These are phyloP conservation scores for Parasteatoda tepidariorum DNA, from an alignment of 1,140 invertebrate genomes.

Conservation along the genomic window DNA sequence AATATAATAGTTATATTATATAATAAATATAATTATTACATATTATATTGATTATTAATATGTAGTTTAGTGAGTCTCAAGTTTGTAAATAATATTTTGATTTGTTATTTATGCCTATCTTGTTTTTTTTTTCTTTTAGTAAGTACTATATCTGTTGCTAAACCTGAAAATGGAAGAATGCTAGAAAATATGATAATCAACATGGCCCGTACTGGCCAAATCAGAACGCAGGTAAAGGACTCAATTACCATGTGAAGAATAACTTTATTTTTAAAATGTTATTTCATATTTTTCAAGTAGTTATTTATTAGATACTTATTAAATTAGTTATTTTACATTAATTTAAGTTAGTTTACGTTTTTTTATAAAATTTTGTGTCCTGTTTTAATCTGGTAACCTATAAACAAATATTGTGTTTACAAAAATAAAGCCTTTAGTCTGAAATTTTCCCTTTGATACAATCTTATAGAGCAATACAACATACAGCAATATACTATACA, in stretches of 20 bases:
- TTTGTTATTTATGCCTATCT: too few relatives aligned
- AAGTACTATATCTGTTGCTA: constrained; percentile 91
- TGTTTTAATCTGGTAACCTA: neutral
- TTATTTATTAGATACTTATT: neutral
- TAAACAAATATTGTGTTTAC: neutral
- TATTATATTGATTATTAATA: too few relatives aligned
- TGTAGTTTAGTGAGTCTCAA: too few relatives aligned
- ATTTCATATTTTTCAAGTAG: neutral
- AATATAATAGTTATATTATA: too few relatives aligned
- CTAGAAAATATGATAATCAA: constrained; percentile 92
- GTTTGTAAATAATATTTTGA: too few relatives aligned
- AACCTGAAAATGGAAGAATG: constrained; percentile 94
- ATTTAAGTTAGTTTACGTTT: neutral
- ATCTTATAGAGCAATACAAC: too few relatives aligned
- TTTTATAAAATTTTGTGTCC: neutral
- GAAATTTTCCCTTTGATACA: too few relatives aligned
- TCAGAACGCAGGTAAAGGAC: constrained; percentile 75
- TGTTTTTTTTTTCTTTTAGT: constrained; percentile 80
- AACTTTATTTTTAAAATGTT: too few relatives aligned
- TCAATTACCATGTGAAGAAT: too few relatives aligned
- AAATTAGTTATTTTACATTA: neutral
- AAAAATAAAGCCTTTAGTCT: too few relatives aligned
- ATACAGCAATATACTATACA: too few relatives aligned
- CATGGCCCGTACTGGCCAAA: constrained; percentile 90
- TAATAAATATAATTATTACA: too few relatives aligned